Conservation (phyloP, 2,113 vertebrate species). For the Chaenogobius annularis region DNA sequence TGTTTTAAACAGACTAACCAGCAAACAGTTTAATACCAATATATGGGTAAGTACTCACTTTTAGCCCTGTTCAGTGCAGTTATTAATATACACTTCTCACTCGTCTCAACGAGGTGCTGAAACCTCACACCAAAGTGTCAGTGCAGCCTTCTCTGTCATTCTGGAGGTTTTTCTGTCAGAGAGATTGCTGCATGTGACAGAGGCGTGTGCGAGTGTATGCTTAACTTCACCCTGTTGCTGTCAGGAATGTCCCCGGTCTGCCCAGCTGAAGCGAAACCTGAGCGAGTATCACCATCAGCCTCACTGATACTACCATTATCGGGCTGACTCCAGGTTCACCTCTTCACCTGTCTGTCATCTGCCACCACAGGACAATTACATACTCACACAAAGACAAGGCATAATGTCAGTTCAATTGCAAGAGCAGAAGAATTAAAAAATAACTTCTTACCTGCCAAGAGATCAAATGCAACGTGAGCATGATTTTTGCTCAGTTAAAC, state of each 20-base stretch:
- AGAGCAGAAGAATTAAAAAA: conserved; percentile 15
- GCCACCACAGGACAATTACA: conserved; percentile 43
- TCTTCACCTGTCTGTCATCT: conserved; percentile 57
- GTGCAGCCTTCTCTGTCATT: conserved; percentile 31
- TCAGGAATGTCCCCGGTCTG: conserved; percentile 78
- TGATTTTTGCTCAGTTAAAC: neutral
- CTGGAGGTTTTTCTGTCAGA: conserved; percentile 50
- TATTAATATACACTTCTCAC: conserved; percentile 20
- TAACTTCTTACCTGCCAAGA: conserved; percentile 19
- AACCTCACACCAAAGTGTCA: conserved; percentile 28
- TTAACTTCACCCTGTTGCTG: conserved; percentile 56
- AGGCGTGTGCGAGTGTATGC: conserved; percentile 56
- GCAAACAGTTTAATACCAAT: no score
- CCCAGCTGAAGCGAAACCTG: conserved; percentile 73
- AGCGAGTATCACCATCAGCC: conserved; percentile 67
- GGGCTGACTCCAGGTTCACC: conserved; percentile 27
- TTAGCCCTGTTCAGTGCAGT: neutral
- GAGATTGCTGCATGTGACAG: conserved; percentile 55
- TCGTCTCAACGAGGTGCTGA: conserved; percentile 44
- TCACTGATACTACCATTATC: conserved; percentile 51
- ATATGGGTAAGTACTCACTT: neutral
- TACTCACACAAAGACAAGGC: conserved; percentile 15
- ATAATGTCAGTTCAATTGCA: conserved; percentile 24
- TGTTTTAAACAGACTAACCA: no score
- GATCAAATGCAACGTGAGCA: conserved; percentile 45